Percentiles rank a stretch among this genome's conserved stretches.
Evolutionary conservation across 1,140 invertebrate species (phyloP).

Genomic region (Caerostris darwini): DNA sequence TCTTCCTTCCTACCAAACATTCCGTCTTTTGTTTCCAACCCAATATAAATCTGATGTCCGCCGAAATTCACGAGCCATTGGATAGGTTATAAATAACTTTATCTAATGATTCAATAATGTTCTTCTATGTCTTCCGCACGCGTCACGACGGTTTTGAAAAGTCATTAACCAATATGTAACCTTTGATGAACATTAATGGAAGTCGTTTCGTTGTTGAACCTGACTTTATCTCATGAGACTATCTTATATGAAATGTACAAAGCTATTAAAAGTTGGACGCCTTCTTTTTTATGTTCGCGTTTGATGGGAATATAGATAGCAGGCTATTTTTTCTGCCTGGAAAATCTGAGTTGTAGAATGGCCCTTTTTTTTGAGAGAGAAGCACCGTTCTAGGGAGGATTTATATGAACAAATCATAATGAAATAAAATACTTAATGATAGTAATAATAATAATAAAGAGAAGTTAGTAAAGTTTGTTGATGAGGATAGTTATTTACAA

Average conservation of each 20-base stretch:
- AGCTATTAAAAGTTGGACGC: slow-evolving; percentile 48
- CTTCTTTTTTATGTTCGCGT: slow-evolving; percentile 3
- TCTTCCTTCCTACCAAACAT: background rate
- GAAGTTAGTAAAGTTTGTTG: too few species aligned
- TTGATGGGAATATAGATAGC: background rate
- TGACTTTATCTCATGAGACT: slow-evolving; percentile 13
- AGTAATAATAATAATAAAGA: background rate
- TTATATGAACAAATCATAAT: background rate
- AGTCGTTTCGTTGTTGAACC: slow-evolving; percentile 44
- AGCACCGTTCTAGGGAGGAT: background rate
- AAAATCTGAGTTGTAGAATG: background rate
- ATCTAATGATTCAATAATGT: slow-evolving; percentile 66
- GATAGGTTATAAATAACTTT: slow-evolving; percentile 56
- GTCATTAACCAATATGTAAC: slow-evolving; percentile 69
- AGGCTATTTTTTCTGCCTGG: slow-evolving; percentile 1
- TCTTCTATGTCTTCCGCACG: slow-evolving; percentile 40
- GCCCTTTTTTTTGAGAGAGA: background rate
- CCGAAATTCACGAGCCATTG: slow-evolving; percentile 49
- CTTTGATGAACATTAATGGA: slow-evolving; percentile 66
- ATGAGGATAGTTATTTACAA: background rate
- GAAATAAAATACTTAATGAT: background rate
- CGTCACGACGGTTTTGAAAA: slow-evolving; percentile 42
- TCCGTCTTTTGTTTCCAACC: slow-evolving; percentile 31
- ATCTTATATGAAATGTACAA: slow-evolving; percentile 39
- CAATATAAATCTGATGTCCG: slow-evolving; percentile 51